Percentiles rank a stretch among this genome's conserved stretches.
Evolutionary conservation across 1,140 invertebrate genomes (phyloP).

Genomic region (Drosophila pruinosa): DNA sequence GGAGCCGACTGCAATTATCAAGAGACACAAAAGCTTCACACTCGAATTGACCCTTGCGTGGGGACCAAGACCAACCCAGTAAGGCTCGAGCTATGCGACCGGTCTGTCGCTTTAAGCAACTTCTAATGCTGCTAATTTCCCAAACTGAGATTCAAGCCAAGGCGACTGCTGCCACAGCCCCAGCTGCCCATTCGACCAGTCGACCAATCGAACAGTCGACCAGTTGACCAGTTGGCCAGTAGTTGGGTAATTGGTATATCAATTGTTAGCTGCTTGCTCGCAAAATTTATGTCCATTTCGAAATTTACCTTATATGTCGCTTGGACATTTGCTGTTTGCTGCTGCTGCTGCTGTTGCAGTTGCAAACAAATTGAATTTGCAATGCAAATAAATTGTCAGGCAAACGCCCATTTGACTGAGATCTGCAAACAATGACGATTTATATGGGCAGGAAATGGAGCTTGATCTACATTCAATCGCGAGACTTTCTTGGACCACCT

Average conservation of each 20-base stretch:
- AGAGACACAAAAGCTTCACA: constrained; percentile 36
- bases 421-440: constrained; percentile 44
- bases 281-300: constrained; percentile 70
- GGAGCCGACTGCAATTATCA: constrained; percentile 39
- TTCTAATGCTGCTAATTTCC: constrained; percentile 73
- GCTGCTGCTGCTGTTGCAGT: constrained; percentile 5
- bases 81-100: constrained; percentile 16
- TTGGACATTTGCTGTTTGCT: constrained; percentile 3
- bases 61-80: neutral
- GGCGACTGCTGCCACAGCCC: constrained; percentile 29
- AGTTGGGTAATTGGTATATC: constrained; percentile 75
- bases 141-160: constrained; percentile 53
- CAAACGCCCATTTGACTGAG: constrained; percentile 52
- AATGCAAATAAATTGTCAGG: constrained; percentile 73
- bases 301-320: constrained; percentile 65
- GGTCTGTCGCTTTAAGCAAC: constrained; percentile 42
- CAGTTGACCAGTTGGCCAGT: constrained; percentile 6
- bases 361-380: constrained; percentile 57
- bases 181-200: neutral
- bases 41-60: constrained; percentile 62
- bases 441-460: constrained; percentile 43
- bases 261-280: constrained; percentile 57
- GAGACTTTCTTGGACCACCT: constrained; percentile 15
- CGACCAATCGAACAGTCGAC: too few species aligned
- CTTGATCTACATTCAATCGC: constrained; percentile 39